These are phyloP conservation scores for Acrossocheilus wenchowensis DNA, from an alignment of 2,797 vertebrate genomes.

Conservation along the genomic window DNA sequence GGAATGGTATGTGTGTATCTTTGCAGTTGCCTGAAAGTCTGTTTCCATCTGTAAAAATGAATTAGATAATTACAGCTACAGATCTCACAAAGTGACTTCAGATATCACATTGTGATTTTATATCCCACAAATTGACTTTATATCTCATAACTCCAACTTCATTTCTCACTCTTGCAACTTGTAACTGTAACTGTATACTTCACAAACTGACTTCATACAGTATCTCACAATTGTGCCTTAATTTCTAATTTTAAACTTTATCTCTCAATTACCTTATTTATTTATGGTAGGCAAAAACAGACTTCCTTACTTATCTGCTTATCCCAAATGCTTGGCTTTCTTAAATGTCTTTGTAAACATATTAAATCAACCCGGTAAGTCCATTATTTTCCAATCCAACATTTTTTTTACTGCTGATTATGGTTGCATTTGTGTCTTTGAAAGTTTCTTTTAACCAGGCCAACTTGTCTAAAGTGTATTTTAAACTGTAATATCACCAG, in stretches of 20 bases:
- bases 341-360: not conserved
- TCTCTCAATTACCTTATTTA: not conserved
- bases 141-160: not conserved
- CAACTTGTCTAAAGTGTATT: slow-evolving; percentile 41
- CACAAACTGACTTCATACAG: not conserved
- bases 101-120: not conserved
- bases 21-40: not conserved
- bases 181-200: not conserved
- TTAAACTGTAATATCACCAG: slow-evolving; percentile 37
- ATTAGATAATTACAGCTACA: not conserved
- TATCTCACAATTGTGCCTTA: not conserved
- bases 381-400: not conserved
- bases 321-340: not conserved
- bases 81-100: slow-evolving; percentile 7
- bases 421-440: slow-evolving; percentile 20
- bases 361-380: not conserved
- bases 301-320: not conserved
- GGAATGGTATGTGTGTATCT: not conserved
- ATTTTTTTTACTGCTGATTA: not conserved
- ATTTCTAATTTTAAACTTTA: not conserved
- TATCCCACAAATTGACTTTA: not conserved
- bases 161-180: not conserved
- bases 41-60: not conserved
- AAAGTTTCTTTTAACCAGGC: slow-evolving; percentile 38
- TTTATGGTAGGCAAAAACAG: not conserved